These are phyloP conservation scores for Naso thynnoides DNA, from an alignment of 2,797 vertebrate genomes.

Conservation along the genomic window DNA sequence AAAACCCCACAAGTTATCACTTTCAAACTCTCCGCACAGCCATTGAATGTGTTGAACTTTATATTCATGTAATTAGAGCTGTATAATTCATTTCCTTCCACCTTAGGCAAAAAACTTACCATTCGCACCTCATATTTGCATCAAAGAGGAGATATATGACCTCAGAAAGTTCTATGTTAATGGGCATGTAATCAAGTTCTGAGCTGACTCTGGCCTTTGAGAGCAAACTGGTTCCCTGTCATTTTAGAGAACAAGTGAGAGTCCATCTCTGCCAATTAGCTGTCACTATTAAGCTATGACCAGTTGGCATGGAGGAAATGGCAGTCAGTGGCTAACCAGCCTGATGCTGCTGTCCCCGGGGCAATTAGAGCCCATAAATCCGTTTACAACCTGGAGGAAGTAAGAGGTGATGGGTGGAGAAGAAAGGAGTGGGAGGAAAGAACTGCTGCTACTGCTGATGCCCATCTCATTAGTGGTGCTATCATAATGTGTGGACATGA, in stretches of 20 bases:
- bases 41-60: too few species aligned
- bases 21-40: too few species aligned
- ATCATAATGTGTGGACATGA: constrained; percentile 65
- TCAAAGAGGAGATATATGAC: not conserved
- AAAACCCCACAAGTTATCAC: too few species aligned
- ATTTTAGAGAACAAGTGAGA: constrained; percentile 7
- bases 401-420: constrained; percentile 53
- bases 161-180: not conserved
- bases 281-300: constrained; percentile 30
- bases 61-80: too few species aligned
- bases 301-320: constrained; percentile 29
- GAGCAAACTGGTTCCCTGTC: constrained; percentile 19
- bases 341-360: constrained; percentile 51
- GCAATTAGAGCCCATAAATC: constrained; percentile 77
- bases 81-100: too few species aligned
- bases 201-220: not conserved
- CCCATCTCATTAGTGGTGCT: constrained; percentile 73
- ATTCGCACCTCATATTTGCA: not conserved
- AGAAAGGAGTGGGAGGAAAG: constrained; percentile 64
- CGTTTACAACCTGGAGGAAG: constrained; percentile 63
- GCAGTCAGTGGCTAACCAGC: constrained; percentile 34
- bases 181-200: not conserved
- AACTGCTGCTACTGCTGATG: constrained; percentile 54
- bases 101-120: too few species aligned
- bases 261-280: constrained; percentile 48